phyloP scores from a whole-genome alignment of 35 echinoderm and acorn worm species.

The Diadema setosum region DNA sequence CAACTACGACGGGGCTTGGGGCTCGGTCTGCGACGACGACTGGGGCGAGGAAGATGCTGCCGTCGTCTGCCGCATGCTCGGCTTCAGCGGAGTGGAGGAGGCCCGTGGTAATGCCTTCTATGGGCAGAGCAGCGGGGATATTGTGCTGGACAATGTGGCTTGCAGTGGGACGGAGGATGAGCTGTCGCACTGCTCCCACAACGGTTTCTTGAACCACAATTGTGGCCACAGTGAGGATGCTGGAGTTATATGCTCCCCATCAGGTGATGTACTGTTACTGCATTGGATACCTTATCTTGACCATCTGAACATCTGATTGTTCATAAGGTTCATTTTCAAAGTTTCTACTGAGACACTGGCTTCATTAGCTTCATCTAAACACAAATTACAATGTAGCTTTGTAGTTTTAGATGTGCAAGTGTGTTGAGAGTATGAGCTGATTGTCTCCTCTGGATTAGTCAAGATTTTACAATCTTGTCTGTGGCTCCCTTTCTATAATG shows the following conservation, averaged over 20 bases:
- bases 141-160: constrained; percentile 37
- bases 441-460: too few relatives aligned
- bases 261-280: constrained; percentile 20
- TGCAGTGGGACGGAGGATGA: constrained; percentile 38
- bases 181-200: constrained; percentile 21
- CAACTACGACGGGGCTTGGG: background rate
- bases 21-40: background rate
- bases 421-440: too few relatives aligned
- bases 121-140: constrained; percentile 16
- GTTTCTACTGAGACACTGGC: background rate
- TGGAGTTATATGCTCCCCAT: constrained; percentile 45
- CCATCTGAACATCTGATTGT: background rate
- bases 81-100: background rate
- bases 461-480: too few relatives aligned
- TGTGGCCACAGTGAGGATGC: constrained; percentile 54
- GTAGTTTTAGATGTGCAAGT: too few relatives aligned
- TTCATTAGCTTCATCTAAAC: background rate
- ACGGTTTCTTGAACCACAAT: background rate
- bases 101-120: background rate
- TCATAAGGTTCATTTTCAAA: background rate
- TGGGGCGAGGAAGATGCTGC: background rate
- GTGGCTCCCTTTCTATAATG: too few relatives aligned
- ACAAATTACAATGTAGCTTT: too few relatives aligned
- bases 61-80: background rate
- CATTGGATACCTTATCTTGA: background rate